Percentiles rank a stretch among this genome's conserved stretches.
Conservation (phyloP, 2,797 vertebrate genomes). For the Ctenosaura bakeri region DNA sequence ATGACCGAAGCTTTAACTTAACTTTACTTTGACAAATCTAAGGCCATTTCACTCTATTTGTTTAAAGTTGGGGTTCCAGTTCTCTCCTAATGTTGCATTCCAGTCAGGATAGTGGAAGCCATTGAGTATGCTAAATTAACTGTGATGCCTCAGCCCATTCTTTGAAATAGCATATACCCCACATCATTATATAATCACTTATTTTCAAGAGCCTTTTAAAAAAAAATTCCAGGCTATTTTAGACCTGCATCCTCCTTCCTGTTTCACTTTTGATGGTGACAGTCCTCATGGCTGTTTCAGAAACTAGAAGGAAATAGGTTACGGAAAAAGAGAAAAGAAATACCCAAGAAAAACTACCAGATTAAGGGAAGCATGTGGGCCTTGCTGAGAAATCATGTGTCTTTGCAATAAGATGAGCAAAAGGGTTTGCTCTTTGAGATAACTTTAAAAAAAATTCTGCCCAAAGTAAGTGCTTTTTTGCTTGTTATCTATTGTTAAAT, state of each 20-base stretch:
- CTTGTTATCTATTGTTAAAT: constrained; percentile 62
- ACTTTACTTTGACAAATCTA: no score
- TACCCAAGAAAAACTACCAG: constrained; percentile 64
- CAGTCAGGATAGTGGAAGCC: constrained; percentile 44
- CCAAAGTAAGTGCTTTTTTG: constrained; percentile 61
- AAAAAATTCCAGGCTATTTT: constrained; percentile 59
- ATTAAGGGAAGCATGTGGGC: constrained; percentile 68
- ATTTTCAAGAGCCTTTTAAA: constrained; percentile 65
- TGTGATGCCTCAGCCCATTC: constrained; percentile 34
- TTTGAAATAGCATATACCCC: constrained; percentile 40
- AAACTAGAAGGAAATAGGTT: constrained; percentile 76
- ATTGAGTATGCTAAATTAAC: constrained; percentile 16
- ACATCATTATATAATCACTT: constrained; percentile 68
- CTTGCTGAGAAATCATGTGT: constrained; percentile 67
- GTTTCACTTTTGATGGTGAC: constrained; percentile 57
- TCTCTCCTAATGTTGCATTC: constrained; percentile 37
- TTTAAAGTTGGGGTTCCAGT: constrained; percentile 38
- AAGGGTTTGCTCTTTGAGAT: constrained; percentile 62
- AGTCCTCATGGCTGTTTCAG: constrained; percentile 64
- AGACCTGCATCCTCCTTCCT: constrained; percentile 63
- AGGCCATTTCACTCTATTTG: constrained; percentile 26
- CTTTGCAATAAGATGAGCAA: constrained; percentile 50
- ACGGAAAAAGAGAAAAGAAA: constrained; percentile 60
- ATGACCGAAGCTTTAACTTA: no score
- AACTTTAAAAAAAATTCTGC: constrained; percentile 26